Evolutionary conservation across 2,888 invertebrate genomes (phyloP), one percentile per base, ranked within the genome.

Genomic region (Drosophila barbarae): DNA sequence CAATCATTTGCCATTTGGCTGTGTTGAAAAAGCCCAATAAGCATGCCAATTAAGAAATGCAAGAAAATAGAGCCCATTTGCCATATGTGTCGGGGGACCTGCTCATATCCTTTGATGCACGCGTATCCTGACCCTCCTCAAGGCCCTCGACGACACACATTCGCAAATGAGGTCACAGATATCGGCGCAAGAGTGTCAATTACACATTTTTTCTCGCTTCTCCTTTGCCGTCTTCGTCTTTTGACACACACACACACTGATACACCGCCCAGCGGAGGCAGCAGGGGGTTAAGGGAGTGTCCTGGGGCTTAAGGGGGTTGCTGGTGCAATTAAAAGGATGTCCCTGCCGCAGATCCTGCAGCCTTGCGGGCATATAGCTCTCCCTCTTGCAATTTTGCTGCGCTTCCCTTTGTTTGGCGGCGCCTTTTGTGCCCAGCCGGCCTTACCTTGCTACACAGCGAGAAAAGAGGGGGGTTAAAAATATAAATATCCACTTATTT

Each of bases 101-200:
- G 18, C 46, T 13, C 5, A 13, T 32, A 47, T 47, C 65, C 59
- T 67, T 68, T 61, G 67, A 69, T 66, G 56, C 26, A 74, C 67
- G 74, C 65, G 39, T 60, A 55, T 64, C 79, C 81, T 80, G 79
- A 80, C 79, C 79, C 85, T 84, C 79, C 79, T 80, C 78, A 80
- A 80, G 77, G 73, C 57, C 57, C 65, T 60, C 60, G n/a, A 36
- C 66, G 79, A 80, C 79, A 80, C 78, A 80, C 85, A 80, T 80
- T 84, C 59, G 59, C 70, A 78, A 81, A 81, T 82, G 85, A 74
- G 81, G 86, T 81, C 86, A 81, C 77, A 78, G 71, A 84, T 73
- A 86, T 81, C 71, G 83, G 79, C 65, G 64, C 69, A 76, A 69
- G 76, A 78, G 86, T 81, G 84, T 84, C 86, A 82, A 86, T 86